These are phyloP conservation scores for Spheniscus humboldti DNA, from an alignment of 2,797 vertebrate species.

Conservation along the genomic window DNA sequence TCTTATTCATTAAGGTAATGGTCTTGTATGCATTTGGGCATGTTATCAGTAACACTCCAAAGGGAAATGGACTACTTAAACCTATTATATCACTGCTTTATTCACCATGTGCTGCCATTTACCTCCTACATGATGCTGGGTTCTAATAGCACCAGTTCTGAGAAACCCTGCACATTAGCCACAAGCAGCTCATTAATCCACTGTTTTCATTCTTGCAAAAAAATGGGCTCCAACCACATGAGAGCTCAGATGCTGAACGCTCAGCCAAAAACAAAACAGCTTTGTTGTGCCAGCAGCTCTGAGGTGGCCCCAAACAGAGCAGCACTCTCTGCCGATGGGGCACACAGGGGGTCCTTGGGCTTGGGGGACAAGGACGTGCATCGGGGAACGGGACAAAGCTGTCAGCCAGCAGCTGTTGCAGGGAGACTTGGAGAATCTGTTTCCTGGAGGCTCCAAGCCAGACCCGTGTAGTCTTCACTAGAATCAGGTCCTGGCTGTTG, in stretches of 20 bases:
- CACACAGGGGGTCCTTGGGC: neutral
- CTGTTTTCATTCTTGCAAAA: slow-evolving; percentile 46
- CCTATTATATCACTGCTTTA: slow-evolving; percentile 63
- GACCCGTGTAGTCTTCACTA: neutral
- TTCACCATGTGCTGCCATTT: slow-evolving; percentile 50
- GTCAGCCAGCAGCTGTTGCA: neutral
- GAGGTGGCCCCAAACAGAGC: neutral
- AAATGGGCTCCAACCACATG: slow-evolving; percentile 7
- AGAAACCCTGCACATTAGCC: slow-evolving; percentile 59
- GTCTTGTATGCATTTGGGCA: slow-evolving; percentile 55
- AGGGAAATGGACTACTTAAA: slow-evolving; percentile 71
- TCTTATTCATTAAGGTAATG: slow-evolving; percentile 70
- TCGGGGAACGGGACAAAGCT: neutral
- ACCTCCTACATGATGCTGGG: slow-evolving; percentile 40
- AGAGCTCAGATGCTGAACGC: neutral
- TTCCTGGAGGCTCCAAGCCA: neutral
- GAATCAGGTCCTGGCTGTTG: neutral
- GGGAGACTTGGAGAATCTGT: neutral
- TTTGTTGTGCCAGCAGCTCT: slow-evolving; percentile 43
- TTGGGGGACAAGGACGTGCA: neutral
- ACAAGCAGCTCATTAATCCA: slow-evolving; percentile 62
- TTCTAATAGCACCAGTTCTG: slow-evolving; percentile 57
- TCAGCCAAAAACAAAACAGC: slow-evolving; percentile 12
- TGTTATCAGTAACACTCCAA: slow-evolving; percentile 61
- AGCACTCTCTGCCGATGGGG: neutral